Base-by-base conservation (phyloP, 2,113 vertebrate genomes). In the Electrona antarctica region DNA sequence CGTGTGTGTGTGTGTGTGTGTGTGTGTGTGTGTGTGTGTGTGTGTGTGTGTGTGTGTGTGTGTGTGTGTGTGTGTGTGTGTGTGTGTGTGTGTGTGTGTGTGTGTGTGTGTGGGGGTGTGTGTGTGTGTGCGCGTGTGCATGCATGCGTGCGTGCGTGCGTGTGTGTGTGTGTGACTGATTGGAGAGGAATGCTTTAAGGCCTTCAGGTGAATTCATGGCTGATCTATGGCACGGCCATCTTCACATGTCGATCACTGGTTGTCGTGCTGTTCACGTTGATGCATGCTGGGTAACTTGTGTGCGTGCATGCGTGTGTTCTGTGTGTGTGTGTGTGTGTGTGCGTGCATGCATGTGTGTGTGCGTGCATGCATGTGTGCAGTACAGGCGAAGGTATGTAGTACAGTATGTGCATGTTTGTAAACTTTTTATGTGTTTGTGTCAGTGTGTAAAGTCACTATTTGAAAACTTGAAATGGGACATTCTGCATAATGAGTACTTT, bases 111-210 rank as follows among this genome's bases (percentile, higher is more conserved):
- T 33, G 29, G 2, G 29, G 2, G 29, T 33, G 29, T 33, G 29
- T 33, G 29, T 33, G 29, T 33, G 29, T 33, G 29, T 33, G 29
- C 4, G 33, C 5, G 33, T 41, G 33, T 41, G 33, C 5, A 6
- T 41, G 1, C 5, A 2, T 41, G 33, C 5, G 33, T 41, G 33
- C 5, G 33, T 41, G 33, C 5, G 33, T 41, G 33, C 2, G 33
- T 41, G 33, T 69, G 71, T 49, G 54, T 66, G 4, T 6, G 0
- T 50, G 15, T 86, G 80, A 88, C 67, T 78, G 50, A 83, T 60
- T 51, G 50, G 10, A 41, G 21, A 76, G 83, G 83, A 89, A 87
- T 87, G 79, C 78, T 82, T 33, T 51, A 60, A 60, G 60, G 47
- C 66, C 68, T 79, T 67, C 67, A 85, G 81, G 81, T 82, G 70